These are phyloP conservation scores for Emydura subglobosa DNA, from an alignment of 2,113 vertebrate genomes.

Conservation along the genomic window DNA sequence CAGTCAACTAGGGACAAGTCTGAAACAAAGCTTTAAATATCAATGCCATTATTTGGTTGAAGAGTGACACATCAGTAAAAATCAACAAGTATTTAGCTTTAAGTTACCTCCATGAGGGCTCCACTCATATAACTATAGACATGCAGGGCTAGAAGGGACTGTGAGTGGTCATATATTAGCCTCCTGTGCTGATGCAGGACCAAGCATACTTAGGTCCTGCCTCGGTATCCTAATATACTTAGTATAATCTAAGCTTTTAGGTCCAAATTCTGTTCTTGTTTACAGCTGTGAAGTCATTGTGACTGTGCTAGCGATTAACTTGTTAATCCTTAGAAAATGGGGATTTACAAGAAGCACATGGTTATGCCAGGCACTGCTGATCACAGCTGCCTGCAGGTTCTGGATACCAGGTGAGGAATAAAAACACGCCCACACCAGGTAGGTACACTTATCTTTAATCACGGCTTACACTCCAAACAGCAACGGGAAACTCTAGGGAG, in stretches of 20 bases:
- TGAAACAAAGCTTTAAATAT: constrained; percentile 13
- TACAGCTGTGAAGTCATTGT: background rate
- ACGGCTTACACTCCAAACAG: no score
- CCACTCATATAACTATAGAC: background rate
- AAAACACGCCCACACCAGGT: no score
- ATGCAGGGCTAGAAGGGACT: background rate
- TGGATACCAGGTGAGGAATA: no score
- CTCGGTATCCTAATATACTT: background rate
- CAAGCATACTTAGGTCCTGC: no score
- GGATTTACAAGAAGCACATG: background rate
- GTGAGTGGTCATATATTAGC: background rate
- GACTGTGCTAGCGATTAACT: background rate
- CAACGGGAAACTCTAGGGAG: no score
- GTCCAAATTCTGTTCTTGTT: background rate
- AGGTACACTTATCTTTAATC: no score
- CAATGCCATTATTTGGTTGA: background rate
- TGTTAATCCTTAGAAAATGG: background rate
- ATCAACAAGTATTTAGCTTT: constrained; percentile 25
- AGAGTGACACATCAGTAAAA: background rate
- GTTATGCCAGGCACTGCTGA: no score
- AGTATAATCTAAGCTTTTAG: background rate
- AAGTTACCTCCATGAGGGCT: background rate
- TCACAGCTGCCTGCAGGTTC: no score
- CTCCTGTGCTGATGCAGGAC: background rate
- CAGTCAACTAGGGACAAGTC: background rate